These are phyloP conservation scores for Adela reaumurella DNA, from an alignment of 2,888 invertebrate species.

Conservation along the genomic window DNA sequence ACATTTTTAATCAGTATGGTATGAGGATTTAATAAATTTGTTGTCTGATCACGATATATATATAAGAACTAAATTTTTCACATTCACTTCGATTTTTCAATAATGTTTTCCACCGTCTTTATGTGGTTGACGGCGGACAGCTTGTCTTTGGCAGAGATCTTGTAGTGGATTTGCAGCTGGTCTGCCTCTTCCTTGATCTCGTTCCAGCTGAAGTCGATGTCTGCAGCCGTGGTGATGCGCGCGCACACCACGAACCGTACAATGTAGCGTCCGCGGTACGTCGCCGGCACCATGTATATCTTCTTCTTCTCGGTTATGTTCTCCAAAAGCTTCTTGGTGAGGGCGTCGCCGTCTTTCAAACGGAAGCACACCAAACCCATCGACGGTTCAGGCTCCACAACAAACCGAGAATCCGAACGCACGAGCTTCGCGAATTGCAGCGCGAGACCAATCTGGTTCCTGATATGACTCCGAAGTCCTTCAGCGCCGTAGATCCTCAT, in stretches of 20 bases:
- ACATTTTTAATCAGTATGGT: too few relatives aligned
- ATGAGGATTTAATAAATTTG: too few relatives aligned
- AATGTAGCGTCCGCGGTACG: slow-evolving; percentile 63
- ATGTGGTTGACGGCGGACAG: slow-evolving; percentile 31
- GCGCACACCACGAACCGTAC: slow-evolving; percentile 83
- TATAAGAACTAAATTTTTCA: too few relatives aligned
- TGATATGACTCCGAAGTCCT: slow-evolving; percentile 73
- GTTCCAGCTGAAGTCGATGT: slow-evolving; percentile 70
- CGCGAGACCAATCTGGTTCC: slow-evolving; percentile 72
- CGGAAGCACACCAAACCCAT: slow-evolving; percentile 90
- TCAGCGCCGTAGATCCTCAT: slow-evolving; percentile 77
- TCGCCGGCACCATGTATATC: slow-evolving; percentile 79
- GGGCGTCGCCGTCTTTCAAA: slow-evolving; percentile 67
- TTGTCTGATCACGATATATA: too few relatives aligned
- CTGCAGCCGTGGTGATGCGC: slow-evolving; percentile 62
- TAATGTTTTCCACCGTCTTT: slow-evolving; percentile 14
- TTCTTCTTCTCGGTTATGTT: slow-evolving; percentile 70
- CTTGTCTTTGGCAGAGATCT: slow-evolving; percentile 22
- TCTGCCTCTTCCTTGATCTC: slow-evolving; percentile 63
- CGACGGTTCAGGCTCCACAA: slow-evolving; percentile 66
- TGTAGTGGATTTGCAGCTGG: slow-evolving; percentile 20
- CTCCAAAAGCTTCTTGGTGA: slow-evolving; percentile 69
- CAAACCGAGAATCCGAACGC: slow-evolving; percentile 69
- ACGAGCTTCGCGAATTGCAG: slow-evolving; percentile 73
- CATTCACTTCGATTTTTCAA: slow-evolving; percentile 40